These are phyloP conservation scores for Cecidostiba fungosa DNA, from an alignment of 2,888 invertebrate species.

Conservation along the genomic window DNA sequence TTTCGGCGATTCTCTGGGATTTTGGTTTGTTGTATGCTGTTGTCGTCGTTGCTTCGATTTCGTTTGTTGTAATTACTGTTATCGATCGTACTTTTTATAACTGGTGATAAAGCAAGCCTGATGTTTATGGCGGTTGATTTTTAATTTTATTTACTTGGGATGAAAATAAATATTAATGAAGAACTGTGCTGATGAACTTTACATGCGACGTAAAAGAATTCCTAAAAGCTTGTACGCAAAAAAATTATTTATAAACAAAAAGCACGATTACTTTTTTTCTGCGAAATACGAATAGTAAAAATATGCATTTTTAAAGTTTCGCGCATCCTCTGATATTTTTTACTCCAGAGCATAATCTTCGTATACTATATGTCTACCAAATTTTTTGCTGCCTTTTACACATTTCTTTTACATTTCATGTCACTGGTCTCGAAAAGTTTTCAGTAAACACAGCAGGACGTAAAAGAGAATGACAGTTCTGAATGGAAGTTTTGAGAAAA, in stretches of 20 bases:
- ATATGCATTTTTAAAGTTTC: background rate
- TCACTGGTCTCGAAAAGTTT: constrained; percentile 42
- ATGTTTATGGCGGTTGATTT: background rate
- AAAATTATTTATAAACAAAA: background rate
- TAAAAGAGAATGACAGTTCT: constrained; percentile 21
- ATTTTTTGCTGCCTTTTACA: constrained; percentile 33
- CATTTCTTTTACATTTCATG: constrained; percentile 18
- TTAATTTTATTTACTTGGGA: background rate
- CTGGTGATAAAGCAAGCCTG: background rate
- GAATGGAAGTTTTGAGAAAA: constrained; percentile 14
- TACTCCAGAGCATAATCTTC: background rate
- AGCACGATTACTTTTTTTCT: background rate
- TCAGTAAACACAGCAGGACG: constrained; percentile 10
- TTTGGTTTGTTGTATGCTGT: background rate
- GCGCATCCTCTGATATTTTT: background rate
- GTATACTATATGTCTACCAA: constrained; percentile 10
- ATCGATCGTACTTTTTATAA: background rate
- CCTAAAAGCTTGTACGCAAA: background rate
- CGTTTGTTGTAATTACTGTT: background rate
- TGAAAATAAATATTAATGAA: background rate
- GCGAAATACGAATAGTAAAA: background rate
- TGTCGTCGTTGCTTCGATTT: background rate
- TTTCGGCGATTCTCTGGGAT: background rate
- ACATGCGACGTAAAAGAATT: background rate
- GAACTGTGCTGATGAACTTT: background rate